Conservation (phyloP, 1,140 invertebrate species). For the Heliothis subflexa region DNA sequence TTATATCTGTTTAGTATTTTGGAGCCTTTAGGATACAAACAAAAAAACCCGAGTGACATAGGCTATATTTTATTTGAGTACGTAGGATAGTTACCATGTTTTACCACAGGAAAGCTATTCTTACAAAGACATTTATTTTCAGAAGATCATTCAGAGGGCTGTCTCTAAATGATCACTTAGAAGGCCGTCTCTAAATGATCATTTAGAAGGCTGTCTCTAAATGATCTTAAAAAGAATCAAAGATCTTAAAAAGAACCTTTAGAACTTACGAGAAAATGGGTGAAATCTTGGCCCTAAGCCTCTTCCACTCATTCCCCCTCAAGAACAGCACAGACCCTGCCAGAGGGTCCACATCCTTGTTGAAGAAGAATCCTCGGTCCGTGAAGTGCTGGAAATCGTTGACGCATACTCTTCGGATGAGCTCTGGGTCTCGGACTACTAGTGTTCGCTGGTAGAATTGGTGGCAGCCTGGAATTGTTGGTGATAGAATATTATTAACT, state of each 20-base stretch:
- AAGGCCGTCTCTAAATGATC: too few species aligned
- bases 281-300: slow-evolving; percentile 77
- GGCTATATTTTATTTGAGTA: too few species aligned
- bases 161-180: too few species aligned
- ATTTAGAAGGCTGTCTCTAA: too few species aligned
- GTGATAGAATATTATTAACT: not conserved
- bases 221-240: too few species aligned
- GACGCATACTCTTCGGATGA: slow-evolving; percentile 84
- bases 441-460: slow-evolving; percentile 79
- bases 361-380: slow-evolving; percentile 82
- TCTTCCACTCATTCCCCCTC: slow-evolving; percentile 83
- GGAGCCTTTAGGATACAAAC: too few species aligned
- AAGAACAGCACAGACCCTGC: slow-evolving; percentile 78
- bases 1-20: too few species aligned
- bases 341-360: slow-evolving; percentile 79
- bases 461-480: slow-evolving; percentile 69
- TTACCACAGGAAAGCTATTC: too few species aligned
- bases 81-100: too few species aligned
- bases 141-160: too few species aligned
- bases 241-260: not conserved
- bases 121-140: too few species aligned
- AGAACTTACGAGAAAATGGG: slow-evolving; percentile 82
- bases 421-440: slow-evolving; percentile 78
- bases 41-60: too few species aligned
- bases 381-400: slow-evolving; percentile 85